Base-by-base conservation (phyloP, 2,797 vertebrate species). In the Manis javanica region DNA sequence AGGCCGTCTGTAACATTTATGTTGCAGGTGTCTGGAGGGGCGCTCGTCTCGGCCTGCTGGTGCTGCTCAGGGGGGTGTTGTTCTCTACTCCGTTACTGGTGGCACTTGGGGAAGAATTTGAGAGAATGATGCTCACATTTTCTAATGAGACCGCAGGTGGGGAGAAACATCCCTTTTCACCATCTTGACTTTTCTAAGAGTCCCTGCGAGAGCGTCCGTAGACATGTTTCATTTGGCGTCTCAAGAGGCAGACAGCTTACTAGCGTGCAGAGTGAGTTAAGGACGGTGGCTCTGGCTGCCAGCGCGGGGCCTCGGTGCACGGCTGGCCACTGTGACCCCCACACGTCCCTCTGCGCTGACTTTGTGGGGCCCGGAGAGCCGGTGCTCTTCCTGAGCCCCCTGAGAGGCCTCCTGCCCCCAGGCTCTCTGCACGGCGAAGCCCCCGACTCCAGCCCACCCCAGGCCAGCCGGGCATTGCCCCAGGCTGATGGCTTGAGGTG, bases 61-160 rank as follows among this genome's bases (percentile, higher is more conserved):
- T 53, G 31, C 55, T 24, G 55, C 24, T 23, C 59, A 31, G 39
- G 46, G 46, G 19, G 53, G n/a, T 15, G 0, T 26, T 18, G 26
- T 53, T 83, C 37, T 84, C 69, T 7, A 4, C 10, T 46, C 46
- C 9, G 10, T 13, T 49, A 16, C 66, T 57, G 2, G 2, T 19
- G 82, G 55, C 55, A 23, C 1, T 0, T 5, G 4, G 34, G 42
- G n/a, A 71, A 64, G 24, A n/a, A 42, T 66, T 74, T 51, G 37
- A 59, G 85, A 77, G 94, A 89, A 55, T 23, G 21, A 82, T 51
- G 74, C 86, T 71, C 59, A 53, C 3, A 16, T 59, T 74, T 96
- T 64, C 46, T 85, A 42, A 42, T 46, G 37, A 68, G 68, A 42
- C 82, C 64, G n/a, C 26, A 26, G 34, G 13, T 14, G 46, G 12